These are phyloP conservation scores for Sternarchorhynchus goeldii DNA, from an alignment of 2,797 vertebrate genomes.

Conservation along the genomic window DNA sequence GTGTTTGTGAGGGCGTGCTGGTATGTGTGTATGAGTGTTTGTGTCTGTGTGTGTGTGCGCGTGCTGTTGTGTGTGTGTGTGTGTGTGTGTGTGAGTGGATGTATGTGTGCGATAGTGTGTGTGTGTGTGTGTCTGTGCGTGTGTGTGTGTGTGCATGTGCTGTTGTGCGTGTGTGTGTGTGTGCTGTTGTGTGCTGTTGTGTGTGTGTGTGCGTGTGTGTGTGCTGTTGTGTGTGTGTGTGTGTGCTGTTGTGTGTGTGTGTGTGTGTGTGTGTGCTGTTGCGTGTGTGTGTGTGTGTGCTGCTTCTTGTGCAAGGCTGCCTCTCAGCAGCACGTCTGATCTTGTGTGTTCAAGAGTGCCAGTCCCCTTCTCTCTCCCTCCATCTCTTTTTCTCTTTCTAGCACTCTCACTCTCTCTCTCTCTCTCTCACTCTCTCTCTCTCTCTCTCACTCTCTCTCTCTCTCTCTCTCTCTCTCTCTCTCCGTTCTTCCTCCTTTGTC, in stretches of 20 bases:
- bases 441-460: slow-evolving; percentile 31
- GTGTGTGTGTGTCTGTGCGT: background rate
- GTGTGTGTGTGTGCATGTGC: background rate
- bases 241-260: background rate
- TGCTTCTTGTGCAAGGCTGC: slow-evolving; percentile 59
- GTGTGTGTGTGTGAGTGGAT: background rate
- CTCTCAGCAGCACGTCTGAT: slow-evolving; percentile 61
- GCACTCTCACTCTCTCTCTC: slow-evolving; percentile 42
- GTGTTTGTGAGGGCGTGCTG: too few species aligned
- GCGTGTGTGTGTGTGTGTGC: background rate
- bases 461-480: slow-evolving; percentile 44
- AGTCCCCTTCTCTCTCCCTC: slow-evolving; percentile 29
- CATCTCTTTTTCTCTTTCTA: slow-evolving; percentile 30
- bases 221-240: background rate
- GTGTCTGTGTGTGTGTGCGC: too few species aligned
- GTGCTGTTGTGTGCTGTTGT: slow-evolving; percentile 34
- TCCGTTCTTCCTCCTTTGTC: slow-evolving; percentile 25
- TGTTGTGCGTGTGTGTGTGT: slow-evolving; percentile 17
- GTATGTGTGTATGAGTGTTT: too few species aligned
- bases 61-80: too few species aligned
- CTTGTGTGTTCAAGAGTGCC: too few species aligned
- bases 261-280: background rate
- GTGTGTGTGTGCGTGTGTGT: background rate
- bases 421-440: slow-evolving; percentile 12
- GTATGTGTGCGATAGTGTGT: background rate